Percentiles rank a stretch among this genome's conserved stretches.
Conservation (phyloP, 2,888 invertebrate genomes). For the Eueremaeus valkanovi region DNA sequence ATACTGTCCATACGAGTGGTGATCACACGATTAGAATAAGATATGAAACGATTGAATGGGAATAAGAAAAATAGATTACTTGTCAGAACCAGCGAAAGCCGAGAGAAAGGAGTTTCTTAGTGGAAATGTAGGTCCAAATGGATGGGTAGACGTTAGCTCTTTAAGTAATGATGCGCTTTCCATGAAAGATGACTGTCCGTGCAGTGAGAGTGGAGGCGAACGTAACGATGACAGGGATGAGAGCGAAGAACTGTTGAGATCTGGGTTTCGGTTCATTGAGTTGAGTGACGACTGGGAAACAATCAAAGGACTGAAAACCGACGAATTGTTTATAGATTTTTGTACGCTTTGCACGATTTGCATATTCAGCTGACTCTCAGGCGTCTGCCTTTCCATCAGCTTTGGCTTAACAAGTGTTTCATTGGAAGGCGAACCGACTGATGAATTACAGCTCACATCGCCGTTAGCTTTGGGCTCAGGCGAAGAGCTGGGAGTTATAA, state of each 20-base stretch:
- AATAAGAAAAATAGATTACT: constrained; percentile 3
- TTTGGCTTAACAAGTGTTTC: neutral
- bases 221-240: constrained; percentile 5
- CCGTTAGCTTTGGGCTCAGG: constrained; percentile 36
- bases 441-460: constrained; percentile 27
- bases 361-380: constrained; percentile 18
- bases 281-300: neutral
- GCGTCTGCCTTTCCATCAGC: constrained; percentile 9
- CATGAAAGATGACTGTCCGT: constrained; percentile 21
- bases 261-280: neutral
- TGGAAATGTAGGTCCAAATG: constrained; percentile 18
- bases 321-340: constrained; percentile 3
- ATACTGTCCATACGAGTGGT: neutral
- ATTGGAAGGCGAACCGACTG: neutral
- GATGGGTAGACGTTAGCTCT: constrained; percentile 19
- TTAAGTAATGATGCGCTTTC: constrained; percentile 14
- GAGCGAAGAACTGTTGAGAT: neutral
- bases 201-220: constrained; percentile 8
- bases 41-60: too few relatives aligned
- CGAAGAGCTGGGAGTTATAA: constrained; percentile 36
- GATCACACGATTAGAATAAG: neutral
- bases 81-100: constrained; percentile 16
- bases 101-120: constrained; percentile 20
- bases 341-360: constrained; percentile 26
- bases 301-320: constrained; percentile 10